Conservation (phyloP, 2,888 invertebrate genomes). For the Macrosiphum euphorbiae region DNA sequence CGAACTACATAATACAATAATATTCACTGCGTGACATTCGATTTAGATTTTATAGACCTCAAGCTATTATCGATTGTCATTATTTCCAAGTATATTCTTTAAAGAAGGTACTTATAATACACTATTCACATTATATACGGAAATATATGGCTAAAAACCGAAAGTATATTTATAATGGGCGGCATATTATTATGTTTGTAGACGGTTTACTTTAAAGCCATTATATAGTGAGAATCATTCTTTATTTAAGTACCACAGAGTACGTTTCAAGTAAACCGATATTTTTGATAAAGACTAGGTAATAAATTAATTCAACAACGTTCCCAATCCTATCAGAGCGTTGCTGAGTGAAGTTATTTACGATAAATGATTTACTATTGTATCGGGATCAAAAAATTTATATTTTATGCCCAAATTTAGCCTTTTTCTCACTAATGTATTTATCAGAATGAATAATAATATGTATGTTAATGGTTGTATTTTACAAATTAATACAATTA, state of each 20-base stretch:
- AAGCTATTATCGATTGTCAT: neutral
- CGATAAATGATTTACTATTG: neutral
- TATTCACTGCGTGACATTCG: neutral
- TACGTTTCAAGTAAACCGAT: neutral
- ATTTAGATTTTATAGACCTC: neutral
- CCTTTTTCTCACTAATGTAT: neutral
- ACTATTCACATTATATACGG: neutral
- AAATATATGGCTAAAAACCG: neutral
- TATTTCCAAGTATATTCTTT: neutral
- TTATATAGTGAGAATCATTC: neutral
- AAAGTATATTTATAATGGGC: neutral
- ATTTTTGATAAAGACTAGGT: neutral
- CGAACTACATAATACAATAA: neutral
- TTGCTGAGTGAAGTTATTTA: neutral
- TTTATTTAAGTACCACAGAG: neutral
- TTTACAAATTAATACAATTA: neutral
- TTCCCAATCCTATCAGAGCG: neutral
- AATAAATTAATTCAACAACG: slow-evolving; percentile 9
- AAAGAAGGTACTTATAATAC: neutral
- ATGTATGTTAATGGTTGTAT: neutral
- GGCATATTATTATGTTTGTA: neutral
- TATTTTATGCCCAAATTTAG: neutral
- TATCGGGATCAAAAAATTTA: neutral
- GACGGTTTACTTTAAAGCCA: neutral
- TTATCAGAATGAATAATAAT: neutral